Base-by-base conservation (phyloP, 2,797 vertebrate species). In the Chiroxiphia lanceolata region DNA sequence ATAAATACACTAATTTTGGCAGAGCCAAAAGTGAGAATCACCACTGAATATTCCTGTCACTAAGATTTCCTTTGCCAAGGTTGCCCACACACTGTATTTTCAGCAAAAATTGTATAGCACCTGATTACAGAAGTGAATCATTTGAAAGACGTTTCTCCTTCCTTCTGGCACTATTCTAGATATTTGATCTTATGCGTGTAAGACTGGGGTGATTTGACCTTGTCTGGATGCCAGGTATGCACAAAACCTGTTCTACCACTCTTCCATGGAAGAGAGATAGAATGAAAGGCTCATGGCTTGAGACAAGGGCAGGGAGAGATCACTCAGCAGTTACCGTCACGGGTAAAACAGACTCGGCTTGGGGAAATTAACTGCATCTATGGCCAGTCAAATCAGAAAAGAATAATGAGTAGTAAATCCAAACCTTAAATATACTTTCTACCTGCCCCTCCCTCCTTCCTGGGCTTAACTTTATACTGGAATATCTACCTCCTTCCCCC, bases 211-310 rank as follows among this genome's bases (percentile, higher is more conserved):
- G 38, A 34, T 59, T 40, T 45, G 17, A 65, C 51, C 17, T 40
- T 45, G n/a, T 15, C 25, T 59, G 17, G 25, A 45, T 51, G 25
- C 14, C 51, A 71, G 29, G 23, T 34, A 29, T 34, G 25, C n/a
- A 31, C 38, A 18, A 59, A 40, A 45, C 10, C 23, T 45, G 10
- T 17, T 71, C 36, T 57, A 59, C 20, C 16, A 34, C 5, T 45
- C 29, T 71, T 6, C 8, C 25, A 31, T 7, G 23, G 12, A 16
- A 45, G 20, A 38, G 44, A 26, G 76, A 51, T 8, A 59, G 29
- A 51, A 22, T 42, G 23, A 45, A 34, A 59, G 4, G 0, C 26
- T 34, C 0, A 0, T 64, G 26, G 15, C 4, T 40, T 40, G 17
- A 65, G 29, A 40, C 21, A 34, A 31, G 15, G 29, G 44, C 21